Conservation (phyloP, 2,113 vertebrate species). For the Crotalus tigris region DNA sequence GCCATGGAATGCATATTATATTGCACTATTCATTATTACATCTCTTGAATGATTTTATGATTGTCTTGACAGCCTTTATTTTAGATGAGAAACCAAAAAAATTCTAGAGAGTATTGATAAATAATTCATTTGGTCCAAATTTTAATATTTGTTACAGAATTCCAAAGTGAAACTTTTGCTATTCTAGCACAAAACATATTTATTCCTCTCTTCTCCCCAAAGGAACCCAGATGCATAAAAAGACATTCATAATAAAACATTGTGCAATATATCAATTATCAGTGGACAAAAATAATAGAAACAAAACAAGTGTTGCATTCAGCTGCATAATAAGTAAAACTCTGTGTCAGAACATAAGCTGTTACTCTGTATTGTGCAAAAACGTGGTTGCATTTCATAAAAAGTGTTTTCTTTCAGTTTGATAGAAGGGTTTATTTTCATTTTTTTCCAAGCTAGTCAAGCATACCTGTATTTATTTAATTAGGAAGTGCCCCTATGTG, state of each 20-base stretch:
- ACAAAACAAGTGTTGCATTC: background rate
- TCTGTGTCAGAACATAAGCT: background rate
- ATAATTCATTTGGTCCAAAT: background rate
- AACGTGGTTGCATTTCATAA: background rate
- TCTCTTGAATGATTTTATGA: constrained; percentile 8
- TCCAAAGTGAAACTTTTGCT: background rate
- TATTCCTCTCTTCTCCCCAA: background rate
- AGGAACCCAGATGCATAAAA: background rate
- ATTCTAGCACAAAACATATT: background rate
- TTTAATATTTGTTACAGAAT: background rate
- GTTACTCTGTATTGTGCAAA: background rate
- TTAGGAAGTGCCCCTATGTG: background rate
- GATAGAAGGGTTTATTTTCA: background rate
- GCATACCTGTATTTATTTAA: background rate
- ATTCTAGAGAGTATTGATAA: background rate
- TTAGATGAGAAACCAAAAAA: background rate
- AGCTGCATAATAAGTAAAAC: background rate
- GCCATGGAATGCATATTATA: background rate
- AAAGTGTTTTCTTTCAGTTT: background rate
- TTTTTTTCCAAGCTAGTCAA: background rate
- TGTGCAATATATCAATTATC: background rate
- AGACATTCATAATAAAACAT: background rate
- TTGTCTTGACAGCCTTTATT: background rate
- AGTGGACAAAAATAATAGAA: background rate
- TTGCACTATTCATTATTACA: constrained; percentile 40